Conservation (phyloP, 1,140 invertebrate genomes). For the Sinella curviseta region DNA sequence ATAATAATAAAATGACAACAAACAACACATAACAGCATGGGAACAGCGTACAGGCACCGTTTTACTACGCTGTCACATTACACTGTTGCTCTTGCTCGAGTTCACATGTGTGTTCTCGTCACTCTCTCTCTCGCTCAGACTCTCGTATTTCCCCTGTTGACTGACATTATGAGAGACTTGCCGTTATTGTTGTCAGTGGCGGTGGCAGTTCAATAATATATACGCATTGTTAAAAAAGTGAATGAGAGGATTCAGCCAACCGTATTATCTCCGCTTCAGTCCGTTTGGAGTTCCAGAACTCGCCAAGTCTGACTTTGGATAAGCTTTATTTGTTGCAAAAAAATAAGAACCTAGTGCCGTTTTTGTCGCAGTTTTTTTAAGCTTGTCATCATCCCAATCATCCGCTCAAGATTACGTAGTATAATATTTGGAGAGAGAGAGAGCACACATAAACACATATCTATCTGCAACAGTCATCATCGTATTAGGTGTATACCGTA, state of each 20-base stretch:
- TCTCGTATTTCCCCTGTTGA: slow-evolving; percentile 15
- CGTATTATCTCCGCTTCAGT: neutral
- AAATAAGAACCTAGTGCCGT: no score
- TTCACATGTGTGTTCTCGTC: slow-evolving; percentile 19
- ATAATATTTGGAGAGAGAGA: neutral
- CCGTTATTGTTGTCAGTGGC: neutral
- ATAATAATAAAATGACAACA: slow-evolving; percentile 21
- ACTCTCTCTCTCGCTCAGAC: neutral
- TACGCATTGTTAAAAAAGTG: no score
- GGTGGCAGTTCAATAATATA: neutral
- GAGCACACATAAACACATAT: neutral
- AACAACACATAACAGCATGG: slow-evolving; percentile 3
- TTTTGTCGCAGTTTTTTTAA: neutral
- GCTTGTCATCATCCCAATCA: neutral
- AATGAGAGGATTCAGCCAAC: neutral
- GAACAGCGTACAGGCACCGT: slow-evolving; percentile 16
- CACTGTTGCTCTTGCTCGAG: slow-evolving; percentile 4
- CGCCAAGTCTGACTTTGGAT: neutral
- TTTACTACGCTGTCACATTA: slow-evolving; percentile 24
- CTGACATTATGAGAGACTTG: neutral
- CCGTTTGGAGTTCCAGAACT: neutral
- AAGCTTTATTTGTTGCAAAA: neutral
- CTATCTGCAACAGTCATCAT: no score
- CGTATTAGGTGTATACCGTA: no score
- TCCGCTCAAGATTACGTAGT: neutral